A percentile compares a stretch with the other conserved stretches of the same genome.
phyloP scores from a whole-genome alignment of 2,113 vertebrate genomes.

The Chaetops frenatus region DNA sequence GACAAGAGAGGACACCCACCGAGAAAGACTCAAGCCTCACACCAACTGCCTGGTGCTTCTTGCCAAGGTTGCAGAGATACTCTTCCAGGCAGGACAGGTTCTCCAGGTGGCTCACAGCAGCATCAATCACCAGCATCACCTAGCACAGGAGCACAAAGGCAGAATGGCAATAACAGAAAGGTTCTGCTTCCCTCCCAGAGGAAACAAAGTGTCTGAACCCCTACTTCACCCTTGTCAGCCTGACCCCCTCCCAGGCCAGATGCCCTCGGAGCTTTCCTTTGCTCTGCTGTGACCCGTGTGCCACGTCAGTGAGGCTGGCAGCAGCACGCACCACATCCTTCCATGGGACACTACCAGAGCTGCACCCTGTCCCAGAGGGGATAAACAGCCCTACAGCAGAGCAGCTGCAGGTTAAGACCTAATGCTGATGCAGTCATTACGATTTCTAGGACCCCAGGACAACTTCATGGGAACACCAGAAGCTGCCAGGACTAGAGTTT shows the following conservation, averaged over 20 bases:
- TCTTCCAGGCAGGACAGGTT: conserved; percentile 85
- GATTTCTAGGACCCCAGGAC: neutral
- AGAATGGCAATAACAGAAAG: neutral
- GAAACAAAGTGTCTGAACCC: neutral
- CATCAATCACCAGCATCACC: conserved; percentile 95
- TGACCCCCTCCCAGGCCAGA: neutral
- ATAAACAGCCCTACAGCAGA: neutral
- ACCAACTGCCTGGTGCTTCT: conserved; percentile 87
- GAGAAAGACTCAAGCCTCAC: conserved; percentile 87
- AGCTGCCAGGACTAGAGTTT: neutral
- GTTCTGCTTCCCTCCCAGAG: neutral
- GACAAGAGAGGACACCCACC: conserved; percentile 59
- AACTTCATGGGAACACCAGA: neutral
- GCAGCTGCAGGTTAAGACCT: neutral
- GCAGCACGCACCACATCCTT: neutral
- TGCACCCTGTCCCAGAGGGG: neutral
- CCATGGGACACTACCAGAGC: neutral
- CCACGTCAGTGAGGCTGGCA: neutral
- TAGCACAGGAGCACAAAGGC: conserved; percentile 20
- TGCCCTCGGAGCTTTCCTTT: neutral
- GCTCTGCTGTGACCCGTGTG: accelerated
- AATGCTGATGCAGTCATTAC: neutral
- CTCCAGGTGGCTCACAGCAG: conserved; percentile 88
- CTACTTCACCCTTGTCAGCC: neutral
- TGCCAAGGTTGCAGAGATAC: conserved; percentile 85